Conservation (phyloP, 2,888 invertebrate species). For the Fissipunctia ypsillon region DNA sequence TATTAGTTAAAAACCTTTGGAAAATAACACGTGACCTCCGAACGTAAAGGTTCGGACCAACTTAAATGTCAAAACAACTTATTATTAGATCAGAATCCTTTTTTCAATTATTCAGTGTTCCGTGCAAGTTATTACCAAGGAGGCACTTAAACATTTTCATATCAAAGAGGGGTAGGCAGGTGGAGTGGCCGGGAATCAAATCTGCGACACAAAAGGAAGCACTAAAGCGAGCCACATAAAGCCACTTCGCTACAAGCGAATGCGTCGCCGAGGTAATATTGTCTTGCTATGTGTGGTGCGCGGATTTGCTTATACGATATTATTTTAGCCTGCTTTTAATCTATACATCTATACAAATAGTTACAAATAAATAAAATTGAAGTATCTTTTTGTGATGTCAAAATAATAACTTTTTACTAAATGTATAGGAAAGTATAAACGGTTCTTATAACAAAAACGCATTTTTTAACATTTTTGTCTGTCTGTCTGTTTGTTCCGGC, state of each 20-base stretch:
- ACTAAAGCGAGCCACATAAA: constrained; percentile 57
- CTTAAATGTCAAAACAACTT: constrained; percentile 35
- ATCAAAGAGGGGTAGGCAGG: constrained; percentile 58
- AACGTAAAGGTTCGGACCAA: constrained; percentile 21
- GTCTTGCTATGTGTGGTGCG: constrained; percentile 18
- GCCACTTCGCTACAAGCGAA: constrained; percentile 61
- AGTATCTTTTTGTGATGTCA: too few species aligned
- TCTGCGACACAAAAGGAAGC: constrained; percentile 70
- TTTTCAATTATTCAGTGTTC: constrained; percentile 50
- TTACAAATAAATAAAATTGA: too few species aligned
- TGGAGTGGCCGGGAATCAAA: constrained; percentile 69
- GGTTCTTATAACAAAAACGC: too few species aligned
- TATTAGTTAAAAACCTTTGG: constrained; percentile 39
- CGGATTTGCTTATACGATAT: constrained; percentile 18
- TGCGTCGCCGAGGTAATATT: constrained; percentile 49
- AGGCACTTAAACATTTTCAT: constrained; percentile 62
- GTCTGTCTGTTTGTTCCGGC: too few species aligned
- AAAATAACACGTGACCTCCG: constrained; percentile 28
- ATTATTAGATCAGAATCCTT: constrained; percentile 44
- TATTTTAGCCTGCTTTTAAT: neutral
- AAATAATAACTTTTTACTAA: too few species aligned
- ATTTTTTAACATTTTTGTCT: too few species aligned
- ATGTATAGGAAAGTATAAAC: too few species aligned
- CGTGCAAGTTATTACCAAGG: constrained; percentile 49
- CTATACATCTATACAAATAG: too few species aligned